Base-by-base conservation (phyloP, 30 jellyfish, hydroid and myxozoan genomes). In the Cassiopea andromeda region DNA sequence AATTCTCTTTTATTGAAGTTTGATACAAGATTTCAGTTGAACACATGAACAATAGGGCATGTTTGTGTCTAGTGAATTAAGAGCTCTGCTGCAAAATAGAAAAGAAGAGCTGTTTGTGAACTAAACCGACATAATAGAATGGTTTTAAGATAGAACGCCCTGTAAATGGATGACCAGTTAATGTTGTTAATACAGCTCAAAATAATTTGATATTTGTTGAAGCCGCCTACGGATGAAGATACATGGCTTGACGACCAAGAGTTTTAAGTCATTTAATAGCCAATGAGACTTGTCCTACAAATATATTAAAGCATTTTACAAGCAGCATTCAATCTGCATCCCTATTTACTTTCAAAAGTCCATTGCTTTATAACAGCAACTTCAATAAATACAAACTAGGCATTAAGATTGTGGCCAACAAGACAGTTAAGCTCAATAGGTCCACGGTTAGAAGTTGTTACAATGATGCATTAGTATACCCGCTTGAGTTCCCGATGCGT, bases 21-120 rank as follows among this genome's bases (percentile, higher is more conserved):
- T 17, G 73, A 64, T 64, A 64, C 73, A 64, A 14, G 15, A 64
- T 4, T 64, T 13, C 8, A 14, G 27, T 17, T 9, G 73, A 64
- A 64, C 27, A 14, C 73, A 64, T 2, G 43, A 64, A 17, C 73
- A 64, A 2, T 13, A 5, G 73, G 43, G 43, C 43, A 17, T 64
- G 73, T 64, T 64, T 64, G 15, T 64, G 73, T 64, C 73, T 64
- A 64, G 73, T 64, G 73, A 64, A 64, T 64, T 64, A 64, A 64
- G 73, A 64, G 43, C 43, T 16, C 73, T 64, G 73, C 8, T 64
- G 2, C 15, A 4, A 64, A 64, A 64, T 9, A 64, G 73, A 64
- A 17, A 64, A 14, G 6, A 17, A 64, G 19, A 27, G 15, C 73
- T 14, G 73, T 64, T 64, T 64, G 27, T 64, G 73, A 64, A 64